phyloP scores from a whole-genome alignment of 2,797 vertebrate species.

The Phataginus tetradactyla region DNA sequence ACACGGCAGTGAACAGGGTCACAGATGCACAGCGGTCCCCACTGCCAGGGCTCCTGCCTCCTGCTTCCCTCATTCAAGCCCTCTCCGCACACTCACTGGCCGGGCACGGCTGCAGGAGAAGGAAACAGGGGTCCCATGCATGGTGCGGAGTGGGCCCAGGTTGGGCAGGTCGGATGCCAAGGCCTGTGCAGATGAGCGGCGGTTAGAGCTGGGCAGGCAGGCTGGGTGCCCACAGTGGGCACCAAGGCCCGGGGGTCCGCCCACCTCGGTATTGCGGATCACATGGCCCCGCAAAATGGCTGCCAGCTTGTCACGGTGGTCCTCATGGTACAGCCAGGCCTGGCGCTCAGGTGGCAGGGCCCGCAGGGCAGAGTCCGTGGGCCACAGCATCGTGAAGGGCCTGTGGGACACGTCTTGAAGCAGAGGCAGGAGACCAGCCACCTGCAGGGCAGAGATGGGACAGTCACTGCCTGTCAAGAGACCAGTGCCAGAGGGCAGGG shows the following conservation, averaged over 20 bases:
- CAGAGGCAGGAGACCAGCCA: slow-evolving; percentile 89
- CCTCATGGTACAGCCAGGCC: slow-evolving; percentile 91
- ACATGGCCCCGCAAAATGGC: slow-evolving; percentile 93
- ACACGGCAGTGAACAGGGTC: fast-evolving
- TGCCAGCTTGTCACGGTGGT: slow-evolving; percentile 90
- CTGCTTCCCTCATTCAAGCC: background rate
- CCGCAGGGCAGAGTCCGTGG: slow-evolving; percentile 90
- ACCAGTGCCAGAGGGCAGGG: background rate
- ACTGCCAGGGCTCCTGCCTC: background rate
- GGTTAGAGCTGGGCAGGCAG: background rate
- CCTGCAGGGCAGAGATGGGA: slow-evolving; percentile 81
- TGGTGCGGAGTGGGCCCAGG: slow-evolving; percentile 83
- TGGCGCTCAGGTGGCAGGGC: slow-evolving; percentile 88
- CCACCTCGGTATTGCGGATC: slow-evolving; percentile 89
- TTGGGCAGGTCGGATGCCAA: slow-evolving; percentile 85
- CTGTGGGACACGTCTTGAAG: slow-evolving; percentile 87
- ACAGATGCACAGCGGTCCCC: background rate
- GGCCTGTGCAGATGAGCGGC: slow-evolving; percentile 79
- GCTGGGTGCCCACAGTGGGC: background rate
- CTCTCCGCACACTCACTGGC: slow-evolving; percentile 86
- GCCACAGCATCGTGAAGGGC: slow-evolving; percentile 96
- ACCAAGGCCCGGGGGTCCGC: background rate
- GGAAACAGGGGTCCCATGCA: slow-evolving; percentile 91
- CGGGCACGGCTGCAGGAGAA: slow-evolving; percentile 89
- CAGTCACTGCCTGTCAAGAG: background rate